Evolutionary conservation across 2,888 invertebrate genomes (phyloP).

Genomic region (Brenthis hecate): DNA sequence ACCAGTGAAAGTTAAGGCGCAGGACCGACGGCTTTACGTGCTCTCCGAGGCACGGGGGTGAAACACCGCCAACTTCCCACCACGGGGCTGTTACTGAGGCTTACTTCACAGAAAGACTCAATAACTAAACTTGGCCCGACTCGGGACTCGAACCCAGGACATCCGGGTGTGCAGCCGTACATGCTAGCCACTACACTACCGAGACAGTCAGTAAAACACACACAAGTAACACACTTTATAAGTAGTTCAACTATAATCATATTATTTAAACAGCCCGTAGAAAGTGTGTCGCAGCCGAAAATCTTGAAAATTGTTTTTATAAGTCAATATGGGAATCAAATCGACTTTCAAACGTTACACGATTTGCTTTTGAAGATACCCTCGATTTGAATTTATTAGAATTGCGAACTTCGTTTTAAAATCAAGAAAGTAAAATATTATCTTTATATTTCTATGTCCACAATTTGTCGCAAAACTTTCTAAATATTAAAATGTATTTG

Average conservation of each 20-base stretch:
- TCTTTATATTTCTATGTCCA: not conserved
- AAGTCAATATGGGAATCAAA: constrained; percentile 19
- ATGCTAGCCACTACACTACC: no score
- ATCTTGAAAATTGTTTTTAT: constrained; percentile 17
- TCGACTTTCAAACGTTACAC: constrained; percentile 19
- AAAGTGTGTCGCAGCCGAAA: constrained; percentile 8
- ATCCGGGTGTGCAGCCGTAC: no score
- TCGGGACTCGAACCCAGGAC: no score
- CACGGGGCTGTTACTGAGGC: no score
- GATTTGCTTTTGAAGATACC: constrained; percentile 18
- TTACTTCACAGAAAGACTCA: no score
- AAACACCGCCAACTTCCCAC: no score
- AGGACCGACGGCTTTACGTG: no score
- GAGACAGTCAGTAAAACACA: no score
- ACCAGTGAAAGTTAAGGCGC: no score
- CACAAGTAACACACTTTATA: not conserved
- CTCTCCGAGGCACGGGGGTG: no score
- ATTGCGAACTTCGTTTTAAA: constrained; percentile 12
- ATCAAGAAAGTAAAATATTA: constrained; percentile 13
- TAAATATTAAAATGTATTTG: no score
- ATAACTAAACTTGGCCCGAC: no score
- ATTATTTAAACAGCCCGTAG: not conserved
- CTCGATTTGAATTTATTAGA: constrained; percentile 17
- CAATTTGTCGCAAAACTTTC: not conserved
- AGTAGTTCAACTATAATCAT: constrained; percentile 2